These are phyloP conservation scores for Tenebrosternarchus preto DNA, from an alignment of 2,113 vertebrate species.

Conservation along the genomic window DNA sequence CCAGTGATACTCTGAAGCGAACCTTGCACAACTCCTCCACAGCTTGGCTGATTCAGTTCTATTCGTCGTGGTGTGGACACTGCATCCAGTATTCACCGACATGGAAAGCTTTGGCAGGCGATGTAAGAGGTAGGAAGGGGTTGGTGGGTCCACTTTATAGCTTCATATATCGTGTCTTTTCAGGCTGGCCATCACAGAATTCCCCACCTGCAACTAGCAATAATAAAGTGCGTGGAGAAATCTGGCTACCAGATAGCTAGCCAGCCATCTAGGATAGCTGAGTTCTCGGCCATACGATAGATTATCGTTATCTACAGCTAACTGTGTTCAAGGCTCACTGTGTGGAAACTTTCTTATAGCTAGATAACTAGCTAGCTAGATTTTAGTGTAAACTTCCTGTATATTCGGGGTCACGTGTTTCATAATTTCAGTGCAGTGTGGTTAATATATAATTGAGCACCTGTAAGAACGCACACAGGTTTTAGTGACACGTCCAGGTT, in stretches of 20 bases:
- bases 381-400: background rate
- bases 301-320: too few relatives aligned
- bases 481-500: too few relatives aligned
- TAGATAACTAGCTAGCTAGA: background rate
- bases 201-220: slow-evolving; percentile 2
- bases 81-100: slow-evolving; percentile 91
- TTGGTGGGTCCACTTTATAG: too few relatives aligned
- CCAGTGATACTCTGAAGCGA: slow-evolving; percentile 70
- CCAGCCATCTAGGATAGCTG: too few relatives aligned
- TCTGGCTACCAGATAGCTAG: too few relatives aligned
- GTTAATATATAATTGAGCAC: too few relatives aligned
- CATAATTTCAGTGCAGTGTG: background rate
- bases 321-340: too few relatives aligned
- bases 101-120: slow-evolving; percentile 85
- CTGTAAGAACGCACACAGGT: too few relatives aligned
- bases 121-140: slow-evolving; percentile 82
- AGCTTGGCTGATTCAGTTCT: slow-evolving; percentile 94
- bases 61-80: slow-evolving; percentile 93
- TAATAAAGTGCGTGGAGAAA: too few relatives aligned
- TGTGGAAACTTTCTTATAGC: too few relatives aligned
- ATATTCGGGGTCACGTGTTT: background rate
- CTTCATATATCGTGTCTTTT: background rate
- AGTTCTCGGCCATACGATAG: too few relatives aligned
- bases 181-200: background rate
- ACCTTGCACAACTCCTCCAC: slow-evolving; percentile 81